Percentiles rank a stretch among this genome's conserved stretches.
phyloP scores from a whole-genome alignment of 2,888 invertebrate species.

The Drosophila macrospina region DNA sequence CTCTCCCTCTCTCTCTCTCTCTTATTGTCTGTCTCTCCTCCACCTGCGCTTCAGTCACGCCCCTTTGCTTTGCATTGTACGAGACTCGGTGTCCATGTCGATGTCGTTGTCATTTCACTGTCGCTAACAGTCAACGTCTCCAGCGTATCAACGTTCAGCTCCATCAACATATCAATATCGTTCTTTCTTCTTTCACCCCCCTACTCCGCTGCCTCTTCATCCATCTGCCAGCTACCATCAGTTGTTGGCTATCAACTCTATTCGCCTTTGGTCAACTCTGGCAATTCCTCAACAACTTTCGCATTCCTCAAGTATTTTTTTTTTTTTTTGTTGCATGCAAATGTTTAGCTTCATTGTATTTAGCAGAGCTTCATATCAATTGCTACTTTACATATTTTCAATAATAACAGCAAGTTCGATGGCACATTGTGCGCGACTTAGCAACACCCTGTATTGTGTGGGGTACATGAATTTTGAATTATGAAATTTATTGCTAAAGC shows the following conservation, averaged over 20 bases:
- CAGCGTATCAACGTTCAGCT: neutral
- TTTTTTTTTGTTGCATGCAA: slow-evolving; percentile 6
- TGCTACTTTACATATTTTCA: slow-evolving; percentile 3
- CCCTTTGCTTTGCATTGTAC: slow-evolving; percentile 10
- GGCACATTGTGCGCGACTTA: too few species aligned
- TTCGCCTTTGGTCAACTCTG: slow-evolving; percentile 16
- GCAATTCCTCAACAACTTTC: neutral
- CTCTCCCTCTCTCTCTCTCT: neutral
- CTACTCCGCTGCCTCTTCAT: too few species aligned
- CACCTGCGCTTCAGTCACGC: slow-evolving; percentile 6
- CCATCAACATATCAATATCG: slow-evolving; percentile 6
- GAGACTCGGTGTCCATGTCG: slow-evolving; percentile 23
- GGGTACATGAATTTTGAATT: neutral
- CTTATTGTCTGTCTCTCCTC: neutral
- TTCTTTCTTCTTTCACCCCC: neutral
- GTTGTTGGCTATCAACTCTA: neutral
- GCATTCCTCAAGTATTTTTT: neutral
- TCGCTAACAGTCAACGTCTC: slow-evolving; percentile 4
- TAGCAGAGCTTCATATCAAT: neutral
- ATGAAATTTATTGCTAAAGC: too few species aligned
- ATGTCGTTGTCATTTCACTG: slow-evolving; percentile 18
- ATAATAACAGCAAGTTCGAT: neutral
- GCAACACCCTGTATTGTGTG: neutral
- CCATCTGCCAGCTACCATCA: neutral
- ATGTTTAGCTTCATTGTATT: neutral